Conservation (phyloP, 2,113 vertebrate genomes). For the Hemiscyllium ocellatum region DNA sequence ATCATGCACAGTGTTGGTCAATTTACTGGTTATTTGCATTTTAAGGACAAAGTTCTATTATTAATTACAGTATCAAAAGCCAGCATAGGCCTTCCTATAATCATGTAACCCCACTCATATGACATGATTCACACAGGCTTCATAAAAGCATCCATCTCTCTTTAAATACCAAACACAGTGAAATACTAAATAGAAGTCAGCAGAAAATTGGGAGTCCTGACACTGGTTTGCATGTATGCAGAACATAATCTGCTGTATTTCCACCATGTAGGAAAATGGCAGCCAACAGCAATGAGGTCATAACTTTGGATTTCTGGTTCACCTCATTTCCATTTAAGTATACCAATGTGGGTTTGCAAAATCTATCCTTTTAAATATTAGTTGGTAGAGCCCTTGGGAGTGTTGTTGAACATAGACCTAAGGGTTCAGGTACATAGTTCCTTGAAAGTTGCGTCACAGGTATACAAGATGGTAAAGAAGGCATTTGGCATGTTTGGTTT, state of each 20-base stretch:
- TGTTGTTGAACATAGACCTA: too few relatives aligned
- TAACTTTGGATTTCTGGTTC: not conserved
- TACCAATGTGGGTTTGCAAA: not conserved
- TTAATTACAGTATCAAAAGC: not conserved
- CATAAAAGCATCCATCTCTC: not conserved
- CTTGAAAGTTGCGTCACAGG: too few relatives aligned
- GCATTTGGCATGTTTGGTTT: too few relatives aligned
- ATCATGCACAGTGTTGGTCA: not conserved
- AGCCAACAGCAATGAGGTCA: not conserved
- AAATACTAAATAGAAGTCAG: not conserved
- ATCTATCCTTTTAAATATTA: not conserved
- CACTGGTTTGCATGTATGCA: not conserved
- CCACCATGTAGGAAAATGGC: not conserved
- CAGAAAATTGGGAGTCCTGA: not conserved
- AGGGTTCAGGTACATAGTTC: too few relatives aligned
- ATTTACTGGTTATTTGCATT: not conserved
- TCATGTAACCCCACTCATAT: not conserved
- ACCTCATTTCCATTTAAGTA: too few relatives aligned
- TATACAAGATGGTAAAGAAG: too few relatives aligned
- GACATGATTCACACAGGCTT: not conserved
- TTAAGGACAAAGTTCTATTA: not conserved
- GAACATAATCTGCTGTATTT: not conserved
- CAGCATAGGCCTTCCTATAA: not conserved
- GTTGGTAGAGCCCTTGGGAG: too few relatives aligned
- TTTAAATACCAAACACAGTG: not conserved